Conservation (phyloP, 2,113 vertebrate species). For the Cyphotilapia sp. region DNA sequence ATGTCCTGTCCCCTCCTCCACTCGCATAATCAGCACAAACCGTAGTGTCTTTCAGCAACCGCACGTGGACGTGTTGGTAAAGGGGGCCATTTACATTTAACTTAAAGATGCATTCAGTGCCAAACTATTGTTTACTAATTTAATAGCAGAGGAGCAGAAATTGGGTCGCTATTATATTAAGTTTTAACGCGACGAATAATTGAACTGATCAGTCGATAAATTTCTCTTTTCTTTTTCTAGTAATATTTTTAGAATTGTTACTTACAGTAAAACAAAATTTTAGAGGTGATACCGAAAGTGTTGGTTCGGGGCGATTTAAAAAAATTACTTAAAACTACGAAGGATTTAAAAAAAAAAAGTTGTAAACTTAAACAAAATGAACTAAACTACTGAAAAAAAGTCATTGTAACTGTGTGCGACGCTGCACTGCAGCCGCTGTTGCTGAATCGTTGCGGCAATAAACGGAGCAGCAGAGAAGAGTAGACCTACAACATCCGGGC, state of each 20-base stretch:
- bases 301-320: background rate
- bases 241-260: background rate
- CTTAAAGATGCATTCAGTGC: background rate
- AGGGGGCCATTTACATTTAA: fast-evolving
- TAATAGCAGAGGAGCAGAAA: background rate
- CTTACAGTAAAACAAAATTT: background rate
- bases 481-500: slow-evolving; percentile 76
- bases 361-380: background rate
- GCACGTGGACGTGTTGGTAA: background rate
- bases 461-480: slow-evolving; percentile 53
- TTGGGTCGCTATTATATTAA: background rate
- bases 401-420: background rate
- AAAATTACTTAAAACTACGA: background rate
- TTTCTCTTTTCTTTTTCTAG: background rate
- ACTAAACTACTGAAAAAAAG: background rate
- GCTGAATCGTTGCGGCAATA: slow-evolving; percentile 54
- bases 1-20: slow-evolving; percentile 29
- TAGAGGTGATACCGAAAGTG: background rate
- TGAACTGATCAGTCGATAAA: background rate
- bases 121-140: background rate
- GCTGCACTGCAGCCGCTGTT: background rate
- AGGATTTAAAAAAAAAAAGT: background rate
- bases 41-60: background rate
- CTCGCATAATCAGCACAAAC: background rate
- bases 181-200: background rate